Evolutionary conservation across 2,113 vertebrate species (phyloP).

Genomic region (Pangasianodon gigas): DNA sequence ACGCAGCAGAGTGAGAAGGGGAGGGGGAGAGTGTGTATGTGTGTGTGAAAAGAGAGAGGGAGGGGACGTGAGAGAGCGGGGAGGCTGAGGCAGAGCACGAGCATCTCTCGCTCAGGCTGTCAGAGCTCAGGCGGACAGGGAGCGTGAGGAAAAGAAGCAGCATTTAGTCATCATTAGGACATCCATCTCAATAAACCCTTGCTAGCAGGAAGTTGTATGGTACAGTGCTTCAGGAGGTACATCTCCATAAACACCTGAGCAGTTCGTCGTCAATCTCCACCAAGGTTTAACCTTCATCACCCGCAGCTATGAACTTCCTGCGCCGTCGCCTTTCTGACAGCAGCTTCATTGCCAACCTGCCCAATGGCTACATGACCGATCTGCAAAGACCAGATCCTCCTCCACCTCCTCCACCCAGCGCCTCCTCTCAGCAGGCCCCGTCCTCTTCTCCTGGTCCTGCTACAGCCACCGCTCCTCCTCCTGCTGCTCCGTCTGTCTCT

Average conservation of each 20-base stretch:
- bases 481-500: constrained; percentile 70
- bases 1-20: constrained; percentile 61
- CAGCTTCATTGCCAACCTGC: constrained; percentile 96
- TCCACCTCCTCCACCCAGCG: constrained; percentile 68
- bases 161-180: constrained; percentile 21
- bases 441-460: constrained; percentile 68
- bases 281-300: constrained; percentile 49
- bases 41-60: constrained; percentile 28
- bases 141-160: constrained; percentile 17
- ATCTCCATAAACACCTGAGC: background rate
- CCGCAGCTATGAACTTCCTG: constrained; percentile 92
- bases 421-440: constrained; percentile 58
- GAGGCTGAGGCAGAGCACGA: constrained; percentile 58
- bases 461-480: constrained; percentile 18
- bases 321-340: constrained; percentile 94
- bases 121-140: constrained; percentile 53
- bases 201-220: constrained; percentile 35
- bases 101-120: constrained; percentile 67
- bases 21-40: constrained; percentile 19
- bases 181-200: background rate
- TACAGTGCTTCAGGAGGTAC: constrained; percentile 30
- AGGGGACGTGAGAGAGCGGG: constrained; percentile 29
- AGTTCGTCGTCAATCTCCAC: background rate
- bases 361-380: constrained; percentile 96
- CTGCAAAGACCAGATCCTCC: constrained; percentile 82